Evolutionary conservation across 2,113 vertebrate genomes (phyloP).

Genomic region (Climacteris rufus): DNA sequence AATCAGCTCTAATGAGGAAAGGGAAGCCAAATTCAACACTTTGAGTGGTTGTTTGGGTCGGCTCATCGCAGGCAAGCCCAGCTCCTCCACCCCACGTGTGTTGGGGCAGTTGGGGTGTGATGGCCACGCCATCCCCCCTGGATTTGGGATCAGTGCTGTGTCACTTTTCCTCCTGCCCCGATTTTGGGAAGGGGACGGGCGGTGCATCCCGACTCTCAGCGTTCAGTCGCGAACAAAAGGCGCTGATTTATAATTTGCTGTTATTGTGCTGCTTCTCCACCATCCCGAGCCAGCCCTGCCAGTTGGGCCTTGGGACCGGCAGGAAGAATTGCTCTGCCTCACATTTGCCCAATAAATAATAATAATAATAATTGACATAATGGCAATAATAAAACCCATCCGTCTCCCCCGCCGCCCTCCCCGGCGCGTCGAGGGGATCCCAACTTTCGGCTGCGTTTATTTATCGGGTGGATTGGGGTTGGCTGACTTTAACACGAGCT

Average conservation of each 20-base stretch:
- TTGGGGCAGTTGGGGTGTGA: neutral
- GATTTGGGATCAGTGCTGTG: rapidly evolving
- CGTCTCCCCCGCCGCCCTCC: neutral
- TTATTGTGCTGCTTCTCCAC: constrained; percentile 54
- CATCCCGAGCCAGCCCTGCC: neutral
- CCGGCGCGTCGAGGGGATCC: neutral
- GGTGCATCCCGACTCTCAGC: neutral
- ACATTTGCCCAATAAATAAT: constrained; percentile 53
- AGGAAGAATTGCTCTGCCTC: constrained; percentile 7
- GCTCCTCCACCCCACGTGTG: rapidly evolving
- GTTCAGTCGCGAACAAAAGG: constrained; percentile 62
- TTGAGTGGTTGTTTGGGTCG: neutral
- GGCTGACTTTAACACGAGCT: constrained; percentile 61
- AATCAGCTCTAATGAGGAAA: constrained; percentile 49
- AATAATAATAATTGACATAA: constrained; percentile 44
- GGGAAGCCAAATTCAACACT: constrained; percentile 22
- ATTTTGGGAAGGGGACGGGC: neutral
- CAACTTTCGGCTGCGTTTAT: constrained; percentile 35
- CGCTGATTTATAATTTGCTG: constrained; percentile 67
- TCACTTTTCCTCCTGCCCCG: neutral
- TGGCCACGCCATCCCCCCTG: rapidly evolving
- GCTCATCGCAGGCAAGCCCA: neutral
- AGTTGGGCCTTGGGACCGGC: constrained; percentile 21
- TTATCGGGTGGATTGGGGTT: constrained; percentile 19
- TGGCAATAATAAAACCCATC: constrained; percentile 60